A percentile compares a stretch with the other conserved stretches of the same genome.
phyloP scores from a whole-genome alignment of 1,140 invertebrate genomes.

The Hetaerina americana region DNA sequence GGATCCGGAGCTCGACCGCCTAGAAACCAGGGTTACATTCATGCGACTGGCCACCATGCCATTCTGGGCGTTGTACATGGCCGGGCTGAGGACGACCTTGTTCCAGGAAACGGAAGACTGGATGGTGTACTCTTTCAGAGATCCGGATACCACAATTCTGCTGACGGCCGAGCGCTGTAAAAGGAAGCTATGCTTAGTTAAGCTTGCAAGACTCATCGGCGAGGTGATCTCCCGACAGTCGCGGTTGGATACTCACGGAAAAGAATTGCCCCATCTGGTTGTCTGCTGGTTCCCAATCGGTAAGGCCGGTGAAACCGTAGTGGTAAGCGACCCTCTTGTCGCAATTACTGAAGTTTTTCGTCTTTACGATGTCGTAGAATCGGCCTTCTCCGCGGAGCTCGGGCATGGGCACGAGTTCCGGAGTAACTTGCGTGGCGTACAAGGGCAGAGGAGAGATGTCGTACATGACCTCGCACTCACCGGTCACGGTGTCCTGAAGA shows the following conservation, averaged over 20 bases:
- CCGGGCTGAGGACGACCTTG: conserved; percentile 38
- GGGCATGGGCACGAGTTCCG: conserved; percentile 36
- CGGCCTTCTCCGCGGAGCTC: conserved; percentile 28
- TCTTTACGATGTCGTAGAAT: conserved; percentile 46
- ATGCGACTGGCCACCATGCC: conserved; percentile 44
- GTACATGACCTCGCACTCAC: conserved; percentile 51
- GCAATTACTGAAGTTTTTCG: conserved; percentile 47
- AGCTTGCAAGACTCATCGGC: too few relatives aligned
- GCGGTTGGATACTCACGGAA: conserved; percentile 27
- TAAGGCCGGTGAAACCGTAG: conserved; percentile 38
- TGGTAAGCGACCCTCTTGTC: conserved; percentile 42
- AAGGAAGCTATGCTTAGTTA: too few relatives aligned
- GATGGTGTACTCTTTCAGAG: conserved; percentile 38
- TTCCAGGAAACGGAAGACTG: conserved; percentile 45
- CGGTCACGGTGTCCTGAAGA: conserved; percentile 40
- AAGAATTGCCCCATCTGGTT: conserved; percentile 42
- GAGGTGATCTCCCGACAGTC: too few relatives aligned
- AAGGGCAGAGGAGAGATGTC: conserved; percentile 41
- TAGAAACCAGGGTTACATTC: conserved; percentile 34
- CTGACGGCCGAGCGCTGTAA: conserved; percentile 36
- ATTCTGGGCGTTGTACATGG: conserved; percentile 31
- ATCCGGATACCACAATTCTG: conserved; percentile 37
- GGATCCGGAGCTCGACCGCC: conserved; percentile 19
- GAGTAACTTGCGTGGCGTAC: conserved; percentile 29
- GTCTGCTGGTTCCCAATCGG: conserved; percentile 33